A percentile compares a stretch with the other conserved stretches of the same genome.
Evolutionary conservation across 23 tunicate genomes (phyloP).

Genomic region (Trididemnum nubilum): DNA sequence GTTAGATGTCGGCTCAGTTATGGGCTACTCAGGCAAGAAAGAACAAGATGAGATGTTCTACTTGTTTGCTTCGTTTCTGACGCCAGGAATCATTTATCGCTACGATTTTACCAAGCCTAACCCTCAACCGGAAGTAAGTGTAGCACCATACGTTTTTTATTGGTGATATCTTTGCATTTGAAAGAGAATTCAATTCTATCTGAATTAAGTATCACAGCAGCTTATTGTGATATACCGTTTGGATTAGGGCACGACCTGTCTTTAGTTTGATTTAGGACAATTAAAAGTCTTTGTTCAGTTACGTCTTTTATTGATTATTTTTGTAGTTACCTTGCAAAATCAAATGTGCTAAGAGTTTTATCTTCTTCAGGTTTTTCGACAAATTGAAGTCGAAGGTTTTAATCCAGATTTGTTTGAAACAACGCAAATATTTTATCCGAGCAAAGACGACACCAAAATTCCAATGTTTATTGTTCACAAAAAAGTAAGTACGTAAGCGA

Average conservation of each 20-base stretch:
- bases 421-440: slow-evolving; percentile 81
- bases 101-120: slow-evolving; percentile 60
- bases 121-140: slow-evolving; percentile 52
- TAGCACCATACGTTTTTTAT: too few relatives aligned
- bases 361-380: slow-evolving; percentile 80
- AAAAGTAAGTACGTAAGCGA: slow-evolving; percentile 61
- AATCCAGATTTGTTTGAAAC: slow-evolving; percentile 75
- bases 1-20: slow-evolving; percentile 84
- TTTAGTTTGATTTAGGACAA: neutral
- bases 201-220: too few relatives aligned
- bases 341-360: too few relatives aligned
- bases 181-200: too few relatives aligned
- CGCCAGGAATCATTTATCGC: slow-evolving; percentile 82
- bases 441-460: slow-evolving; percentile 97
- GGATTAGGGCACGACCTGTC: too few relatives aligned
- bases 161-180: neutral
- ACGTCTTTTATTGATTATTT: too few relatives aligned
- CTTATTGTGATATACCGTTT: too few relatives aligned
- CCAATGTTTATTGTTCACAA: slow-evolving; percentile 97
- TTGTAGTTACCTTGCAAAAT: too few relatives aligned
- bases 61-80: slow-evolving; percentile 76
- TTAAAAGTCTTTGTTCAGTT: too few relatives aligned
- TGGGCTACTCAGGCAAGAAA: slow-evolving; percentile 72
- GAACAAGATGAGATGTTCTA: slow-evolving; percentile 73
- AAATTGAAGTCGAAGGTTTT: slow-evolving; percentile 88